Evolutionary conservation across 1,140 invertebrate genomes (phyloP).

Genomic region (Penaeus vannamei): DNA sequence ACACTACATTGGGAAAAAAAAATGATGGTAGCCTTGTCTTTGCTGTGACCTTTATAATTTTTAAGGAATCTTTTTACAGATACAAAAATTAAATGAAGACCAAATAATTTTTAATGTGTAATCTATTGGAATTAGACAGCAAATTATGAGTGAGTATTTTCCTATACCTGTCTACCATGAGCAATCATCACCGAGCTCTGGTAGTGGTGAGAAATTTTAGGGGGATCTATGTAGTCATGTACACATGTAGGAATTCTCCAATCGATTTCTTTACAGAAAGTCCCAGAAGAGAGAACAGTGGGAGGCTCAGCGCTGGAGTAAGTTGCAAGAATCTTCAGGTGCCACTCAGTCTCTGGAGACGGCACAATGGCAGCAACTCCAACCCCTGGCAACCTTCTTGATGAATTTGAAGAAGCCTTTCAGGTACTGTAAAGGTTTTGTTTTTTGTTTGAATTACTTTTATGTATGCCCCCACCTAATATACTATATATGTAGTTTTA

Average conservation of each 20-base stretch:
- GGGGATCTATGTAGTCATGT: not conserved
- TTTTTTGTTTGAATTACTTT: not conserved
- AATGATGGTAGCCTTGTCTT: no score
- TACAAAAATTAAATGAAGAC: no score
- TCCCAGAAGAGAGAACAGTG: not conserved
- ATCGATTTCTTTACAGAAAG: not conserved
- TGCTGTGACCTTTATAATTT: no score
- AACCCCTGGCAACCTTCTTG: constrained; percentile 64
- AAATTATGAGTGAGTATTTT: no score
- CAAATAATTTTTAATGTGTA: no score
- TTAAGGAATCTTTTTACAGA: no score
- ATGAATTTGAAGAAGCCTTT: constrained; percentile 67
- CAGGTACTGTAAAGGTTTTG: constrained; percentile 46
- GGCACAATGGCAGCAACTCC: constrained; percentile 58
- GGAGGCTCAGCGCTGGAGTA: not conserved
- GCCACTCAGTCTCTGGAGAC: not conserved
- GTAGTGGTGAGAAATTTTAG: not conserved
- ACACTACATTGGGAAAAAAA: no score
- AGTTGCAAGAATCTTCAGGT: not conserved
- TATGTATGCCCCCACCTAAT: not conserved
- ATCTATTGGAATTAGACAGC: no score
- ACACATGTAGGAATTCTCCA: no score
- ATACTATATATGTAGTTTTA: no score
- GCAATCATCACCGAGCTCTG: no score
- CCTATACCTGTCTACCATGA: no score